phyloP scores from a whole-genome alignment of 2,888 invertebrate species.

The Drosophila testacea region DNA sequence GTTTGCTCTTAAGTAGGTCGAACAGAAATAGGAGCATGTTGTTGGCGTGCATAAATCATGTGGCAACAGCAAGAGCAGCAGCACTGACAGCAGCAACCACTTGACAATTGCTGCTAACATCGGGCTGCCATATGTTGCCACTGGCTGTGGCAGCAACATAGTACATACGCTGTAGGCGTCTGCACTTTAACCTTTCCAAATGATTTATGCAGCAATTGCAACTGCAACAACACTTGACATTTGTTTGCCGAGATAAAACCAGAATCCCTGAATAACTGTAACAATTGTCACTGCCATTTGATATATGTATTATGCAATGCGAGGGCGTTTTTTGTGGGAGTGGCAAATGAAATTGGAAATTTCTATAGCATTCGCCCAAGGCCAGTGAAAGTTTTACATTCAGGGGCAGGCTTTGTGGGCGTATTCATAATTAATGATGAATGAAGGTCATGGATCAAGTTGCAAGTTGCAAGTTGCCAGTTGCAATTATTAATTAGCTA shows the following conservation, averaged over 20 bases:
- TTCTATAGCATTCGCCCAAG: constrained; percentile 27
- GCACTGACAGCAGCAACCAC: constrained; percentile 26
- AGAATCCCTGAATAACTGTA: constrained; percentile 19
- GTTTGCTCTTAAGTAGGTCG: constrained; percentile 49
- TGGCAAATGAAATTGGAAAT: constrained; percentile 22
- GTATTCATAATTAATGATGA: constrained; percentile 52
- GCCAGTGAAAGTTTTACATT: constrained; percentile 66
- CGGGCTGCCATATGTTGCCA: constrained; percentile 63
- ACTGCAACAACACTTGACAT: constrained; percentile 65
- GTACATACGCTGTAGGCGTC: constrained; percentile 57
- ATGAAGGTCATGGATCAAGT: constrained; percentile 46
- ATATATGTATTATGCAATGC: constrained; percentile 36
- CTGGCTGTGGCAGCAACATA: constrained; percentile 34
- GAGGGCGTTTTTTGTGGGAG: constrained; percentile 17
- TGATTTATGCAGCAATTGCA: constrained; percentile 64
- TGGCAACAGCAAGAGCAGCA: constrained; percentile 30
- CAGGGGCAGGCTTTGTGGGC: neutral
- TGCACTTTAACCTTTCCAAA: constrained; percentile 69
- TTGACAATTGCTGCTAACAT: constrained; percentile 70
- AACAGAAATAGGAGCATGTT: constrained; percentile 11
- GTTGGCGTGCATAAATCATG: constrained; percentile 66
- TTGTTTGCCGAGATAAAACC: constrained; percentile 24
- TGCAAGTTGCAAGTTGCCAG: constrained; percentile 9
- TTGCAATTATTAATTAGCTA: constrained; percentile 27
- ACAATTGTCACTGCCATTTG: constrained; percentile 34